phyloP scores from a whole-genome alignment of 2,797 vertebrate species.

The Nyctibius grandis region DNA sequence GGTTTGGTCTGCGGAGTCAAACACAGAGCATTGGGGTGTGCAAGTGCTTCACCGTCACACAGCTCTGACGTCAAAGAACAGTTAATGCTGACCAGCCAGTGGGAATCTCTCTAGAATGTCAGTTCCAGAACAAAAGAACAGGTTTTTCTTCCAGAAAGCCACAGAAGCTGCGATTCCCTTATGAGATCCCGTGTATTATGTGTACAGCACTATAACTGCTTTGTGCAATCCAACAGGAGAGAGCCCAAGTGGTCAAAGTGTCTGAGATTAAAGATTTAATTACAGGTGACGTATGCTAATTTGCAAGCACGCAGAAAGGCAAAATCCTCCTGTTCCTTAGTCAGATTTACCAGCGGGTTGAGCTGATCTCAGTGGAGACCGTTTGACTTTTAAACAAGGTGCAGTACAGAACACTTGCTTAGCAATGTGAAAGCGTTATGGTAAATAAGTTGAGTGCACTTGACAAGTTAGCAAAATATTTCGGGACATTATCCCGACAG shows the following conservation, averaged over 20 bases:
- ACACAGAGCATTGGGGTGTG: accelerated
- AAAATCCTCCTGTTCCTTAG: background rate
- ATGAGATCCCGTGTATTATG: background rate
- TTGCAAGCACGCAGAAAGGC: background rate
- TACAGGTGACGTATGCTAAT: background rate
- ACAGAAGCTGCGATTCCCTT: background rate
- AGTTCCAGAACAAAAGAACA: background rate
- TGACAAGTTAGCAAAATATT: background rate
- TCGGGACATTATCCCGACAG: background rate
- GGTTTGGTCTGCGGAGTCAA: background rate
- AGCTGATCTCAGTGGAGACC: background rate
- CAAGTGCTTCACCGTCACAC: background rate
- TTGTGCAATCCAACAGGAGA: background rate
- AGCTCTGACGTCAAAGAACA: background rate
- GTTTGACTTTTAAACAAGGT: background rate
- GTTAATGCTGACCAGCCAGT: background rate
- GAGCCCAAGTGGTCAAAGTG: background rate
- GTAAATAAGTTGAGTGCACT: background rate
- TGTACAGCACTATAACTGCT: background rate
- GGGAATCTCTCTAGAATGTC: background rate
- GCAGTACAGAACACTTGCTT: background rate
- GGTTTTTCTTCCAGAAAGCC: background rate
- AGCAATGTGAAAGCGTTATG: background rate
- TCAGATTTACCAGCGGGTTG: background rate
- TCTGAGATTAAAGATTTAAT: background rate